Percentiles rank a stretch among this genome's conserved stretches.
These are phyloP conservation scores for Pomatostomus ruficeps DNA, from an alignment of 2,113 vertebrate genomes.

Conservation along the genomic window DNA sequence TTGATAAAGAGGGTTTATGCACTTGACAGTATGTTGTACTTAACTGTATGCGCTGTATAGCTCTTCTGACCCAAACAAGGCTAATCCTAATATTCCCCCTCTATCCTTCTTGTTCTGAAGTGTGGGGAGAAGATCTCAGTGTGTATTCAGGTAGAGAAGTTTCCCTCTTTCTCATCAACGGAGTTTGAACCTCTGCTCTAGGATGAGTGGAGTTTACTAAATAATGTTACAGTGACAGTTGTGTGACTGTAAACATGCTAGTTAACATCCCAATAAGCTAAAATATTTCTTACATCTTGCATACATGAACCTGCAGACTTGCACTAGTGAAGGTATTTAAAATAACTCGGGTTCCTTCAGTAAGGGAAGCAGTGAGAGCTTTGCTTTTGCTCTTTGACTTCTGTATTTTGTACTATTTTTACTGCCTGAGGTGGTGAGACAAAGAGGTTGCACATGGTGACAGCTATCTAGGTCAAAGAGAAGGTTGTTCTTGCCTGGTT, in stretches of 20 bases:
- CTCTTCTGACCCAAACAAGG: background rate
- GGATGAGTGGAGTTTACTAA: background rate
- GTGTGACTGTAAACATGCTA: too few species aligned
- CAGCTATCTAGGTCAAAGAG: background rate
- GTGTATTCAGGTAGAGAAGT: background rate
- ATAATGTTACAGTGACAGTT: rapidly evolving
- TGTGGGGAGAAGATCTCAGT: background rate
- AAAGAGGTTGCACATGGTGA: background rate
- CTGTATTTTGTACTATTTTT: background rate
- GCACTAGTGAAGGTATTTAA: background rate
- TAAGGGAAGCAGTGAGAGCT: background rate
- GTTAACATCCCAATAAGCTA: rapidly evolving
- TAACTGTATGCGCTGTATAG: background rate
- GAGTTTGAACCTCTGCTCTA: background rate
- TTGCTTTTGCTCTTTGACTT: background rate
- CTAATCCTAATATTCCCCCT: rapidly evolving
- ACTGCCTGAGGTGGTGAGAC: background rate
- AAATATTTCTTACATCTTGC: background rate
- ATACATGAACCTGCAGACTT: rapidly evolving
- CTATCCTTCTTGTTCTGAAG: background rate
- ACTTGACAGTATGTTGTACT: background rate
- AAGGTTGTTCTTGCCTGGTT: background rate
- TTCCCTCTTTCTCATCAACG: background rate
- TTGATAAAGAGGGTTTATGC: background rate
- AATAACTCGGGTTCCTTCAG: background rate